Evolutionary conservation across 2,888 invertebrate species (phyloP).

Genomic region (Caprella mutica): DNA sequence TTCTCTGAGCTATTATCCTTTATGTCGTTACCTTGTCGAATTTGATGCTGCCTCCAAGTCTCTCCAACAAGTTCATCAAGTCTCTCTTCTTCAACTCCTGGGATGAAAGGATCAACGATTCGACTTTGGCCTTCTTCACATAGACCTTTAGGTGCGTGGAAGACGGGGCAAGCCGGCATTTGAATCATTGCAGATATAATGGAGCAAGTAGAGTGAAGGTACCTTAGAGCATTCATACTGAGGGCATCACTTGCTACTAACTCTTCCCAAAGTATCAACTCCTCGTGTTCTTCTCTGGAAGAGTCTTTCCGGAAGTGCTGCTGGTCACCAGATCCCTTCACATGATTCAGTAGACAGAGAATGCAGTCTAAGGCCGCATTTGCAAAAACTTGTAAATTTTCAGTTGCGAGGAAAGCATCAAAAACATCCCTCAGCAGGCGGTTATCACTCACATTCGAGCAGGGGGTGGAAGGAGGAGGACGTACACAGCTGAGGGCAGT

Average conservation of each 20-base stretch:
- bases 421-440: conserved; percentile 64
- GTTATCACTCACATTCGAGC: conserved; percentile 34
- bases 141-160: conserved; percentile 84
- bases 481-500: conserved; percentile 78
- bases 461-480: conserved; percentile 36
- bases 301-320: neutral
- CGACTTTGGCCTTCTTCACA: neutral
- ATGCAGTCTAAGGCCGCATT: conserved; percentile 91
- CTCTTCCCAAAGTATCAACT: conserved; percentile 28
- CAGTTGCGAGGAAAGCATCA: conserved; percentile 80
- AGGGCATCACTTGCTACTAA: conserved; percentile 43
- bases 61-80: neutral
- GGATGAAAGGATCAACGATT: neutral
- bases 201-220: conserved; percentile 71
- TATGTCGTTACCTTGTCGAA: too few relatives aligned
- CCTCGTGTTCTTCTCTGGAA: neutral
- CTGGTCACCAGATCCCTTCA: conserved; percentile 53
- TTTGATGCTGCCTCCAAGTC: too few relatives aligned
- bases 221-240: conserved; percentile 67
- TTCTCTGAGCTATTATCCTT: too few relatives aligned
- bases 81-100: conserved; percentile 1
- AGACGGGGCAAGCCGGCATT: conserved; percentile 88
- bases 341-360: conserved; percentile 65
- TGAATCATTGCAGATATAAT: conserved; percentile 83
- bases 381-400: conserved; percentile 83